Conservation (phyloP, 2,113 vertebrate species). For the Lamprotornis superbus region DNA sequence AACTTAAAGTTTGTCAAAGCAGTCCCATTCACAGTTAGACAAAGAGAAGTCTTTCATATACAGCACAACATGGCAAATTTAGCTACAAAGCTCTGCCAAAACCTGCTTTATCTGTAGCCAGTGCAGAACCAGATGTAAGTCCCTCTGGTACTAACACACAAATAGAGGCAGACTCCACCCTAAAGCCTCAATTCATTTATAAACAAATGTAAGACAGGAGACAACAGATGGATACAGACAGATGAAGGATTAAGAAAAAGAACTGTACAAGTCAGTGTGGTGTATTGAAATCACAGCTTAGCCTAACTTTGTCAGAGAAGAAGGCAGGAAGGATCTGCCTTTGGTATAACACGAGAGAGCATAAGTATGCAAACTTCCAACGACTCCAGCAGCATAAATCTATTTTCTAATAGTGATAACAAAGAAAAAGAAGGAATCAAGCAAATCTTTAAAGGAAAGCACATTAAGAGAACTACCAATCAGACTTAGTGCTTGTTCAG, state of each 20-base stretch:
- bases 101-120: background rate
- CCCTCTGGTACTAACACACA: background rate
- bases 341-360: accelerated
- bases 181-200: background rate
- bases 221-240: background rate
- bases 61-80: background rate
- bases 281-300: background rate
- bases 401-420: background rate
- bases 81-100: background rate
- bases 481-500: background rate
- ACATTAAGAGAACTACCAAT: background rate
- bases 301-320: background rate
- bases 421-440: background rate
- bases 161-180: background rate
- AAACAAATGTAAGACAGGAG: background rate
- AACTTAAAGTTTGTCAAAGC: background rate
- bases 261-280: background rate
- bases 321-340: background rate
- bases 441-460: background rate
- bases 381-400: background rate
- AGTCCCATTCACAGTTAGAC: background rate
- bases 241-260: background rate
- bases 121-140: background rate
- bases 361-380: background rate
- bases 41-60: background rate